Evolutionary conservation across 2,797 vertebrate species (phyloP), one percentile per base, ranked within the genome.

Genomic region (Heliangelus exortis): DNA sequence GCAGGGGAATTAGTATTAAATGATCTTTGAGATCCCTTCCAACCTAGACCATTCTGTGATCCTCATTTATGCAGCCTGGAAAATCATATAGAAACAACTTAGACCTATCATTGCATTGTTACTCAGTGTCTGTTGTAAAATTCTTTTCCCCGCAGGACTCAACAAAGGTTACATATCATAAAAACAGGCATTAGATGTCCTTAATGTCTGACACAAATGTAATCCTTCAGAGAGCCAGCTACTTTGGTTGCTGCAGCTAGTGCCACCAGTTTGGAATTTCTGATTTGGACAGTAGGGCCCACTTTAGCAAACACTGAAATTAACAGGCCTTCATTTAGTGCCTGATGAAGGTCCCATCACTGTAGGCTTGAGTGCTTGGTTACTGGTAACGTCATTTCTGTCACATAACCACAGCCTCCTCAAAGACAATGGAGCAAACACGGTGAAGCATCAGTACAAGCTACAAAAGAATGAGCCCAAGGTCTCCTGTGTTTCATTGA

Each of bases 141-240:
- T 23, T 57, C 18, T 53, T 72, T 84, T 69, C 15, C 15, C 19
- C 16, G 8, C 18, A 11, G 47, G 28, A 31, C 18, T 69, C 22
- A 26, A n/a, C 0, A 2, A 68, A 82, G 21, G 13, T 65, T 57
- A 33, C 0, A 0, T 69, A 15, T 41, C 33, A 50, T 16, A 34
- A 41, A 51, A 78, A 6, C 15, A n/a, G 31, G 29, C 36, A 23
- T 5, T 54, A 65, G 36, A 29, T 58, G 7, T 7, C 26, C 9
- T 25, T 53, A 34, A 18, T 71, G 58, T 47, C 29, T 28, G 61
- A 48, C 31, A 28, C 11, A 41, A 63, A 19, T 41, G 33, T 6
- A 57, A 22, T 31, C 41, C 26, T 31, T 65, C 5, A 4, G 61
- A 16, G 74, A 61, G 50, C 20, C 41, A 22, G 5, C 33, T 48